A percentile compares a stretch with the other conserved stretches of the same genome.
Conservation (phyloP, 2,113 vertebrate species). For the Turnix velox region DNA sequence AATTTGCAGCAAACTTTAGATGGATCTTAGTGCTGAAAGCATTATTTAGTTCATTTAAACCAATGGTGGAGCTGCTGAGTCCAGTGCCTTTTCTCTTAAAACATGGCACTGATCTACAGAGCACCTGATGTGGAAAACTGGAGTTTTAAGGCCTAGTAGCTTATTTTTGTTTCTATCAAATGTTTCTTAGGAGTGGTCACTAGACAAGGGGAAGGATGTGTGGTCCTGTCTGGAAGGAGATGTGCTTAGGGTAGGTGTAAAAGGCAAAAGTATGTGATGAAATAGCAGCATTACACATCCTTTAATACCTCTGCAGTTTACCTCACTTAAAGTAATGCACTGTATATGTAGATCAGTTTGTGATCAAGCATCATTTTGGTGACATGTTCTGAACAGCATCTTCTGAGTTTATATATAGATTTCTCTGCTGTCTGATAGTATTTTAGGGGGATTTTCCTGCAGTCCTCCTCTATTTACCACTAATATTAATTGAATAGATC, state of each 20-base stretch:
- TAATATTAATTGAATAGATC: not conserved
- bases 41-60: not conserved
- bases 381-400: not conserved
- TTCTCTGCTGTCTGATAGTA: not conserved
- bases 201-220: not conserved
- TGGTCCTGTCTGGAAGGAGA: not conserved
- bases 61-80: not conserved
- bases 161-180: not conserved
- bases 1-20: not conserved
- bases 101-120: not conserved
- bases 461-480: not conserved
- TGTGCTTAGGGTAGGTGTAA: not conserved
- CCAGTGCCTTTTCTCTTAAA: not conserved
- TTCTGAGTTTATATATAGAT: rapidly evolving
- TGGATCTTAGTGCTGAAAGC: not conserved
- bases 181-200: not conserved
- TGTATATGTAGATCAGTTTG: not conserved
- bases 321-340: not conserved
- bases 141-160: not conserved
- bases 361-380: not conserved
- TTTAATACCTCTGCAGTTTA: not conserved
- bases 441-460: not conserved
- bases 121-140: not conserved
- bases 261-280: rapidly evolving
- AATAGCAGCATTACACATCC: not conserved